A percentile compares a stretch with the other conserved stretches of the same genome.
Conservation (phyloP, 2,888 invertebrate species). For the Heliothis peltigera region DNA sequence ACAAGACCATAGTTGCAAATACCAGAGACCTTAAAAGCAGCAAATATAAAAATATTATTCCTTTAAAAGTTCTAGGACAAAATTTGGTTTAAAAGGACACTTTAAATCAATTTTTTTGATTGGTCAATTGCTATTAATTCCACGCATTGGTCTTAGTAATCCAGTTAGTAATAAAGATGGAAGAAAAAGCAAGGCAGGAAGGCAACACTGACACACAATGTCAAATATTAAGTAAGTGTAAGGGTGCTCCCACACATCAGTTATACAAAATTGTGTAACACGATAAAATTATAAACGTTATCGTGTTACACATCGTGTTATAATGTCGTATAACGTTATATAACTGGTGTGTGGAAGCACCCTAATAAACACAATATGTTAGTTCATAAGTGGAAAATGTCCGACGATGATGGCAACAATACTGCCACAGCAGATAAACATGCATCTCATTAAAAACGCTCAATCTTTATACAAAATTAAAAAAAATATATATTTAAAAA, state of each 20-base stretch:
- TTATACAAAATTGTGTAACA: too few species aligned
- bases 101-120: neutral
- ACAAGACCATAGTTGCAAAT: too few species aligned
- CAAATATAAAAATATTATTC: neutral
- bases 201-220: conserved; percentile 21
- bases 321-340: too few species aligned
- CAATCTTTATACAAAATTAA: conserved; percentile 56
- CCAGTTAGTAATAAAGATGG: conserved; percentile 22
- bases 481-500: conserved; percentile 43
- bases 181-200: conserved; percentile 40
- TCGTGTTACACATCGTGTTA: too few species aligned
- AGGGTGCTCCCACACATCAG: too few species aligned
- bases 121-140: neutral
- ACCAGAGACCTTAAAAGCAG: neutral
- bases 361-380: conserved; percentile 26
- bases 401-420: conserved; percentile 37
- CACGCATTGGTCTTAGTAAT: conserved; percentile 10
- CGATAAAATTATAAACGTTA: too few species aligned
- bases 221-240: conserved; percentile 26
- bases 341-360: too few species aligned
- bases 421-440: conserved; percentile 38
- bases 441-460: conserved; percentile 50
- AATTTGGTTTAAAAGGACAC: too few species aligned
- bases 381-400: conserved; percentile 36
- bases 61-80: neutral